Evolutionary conservation across 2,888 invertebrate genomes (phyloP).

Genomic region (Netelia melanura): DNA sequence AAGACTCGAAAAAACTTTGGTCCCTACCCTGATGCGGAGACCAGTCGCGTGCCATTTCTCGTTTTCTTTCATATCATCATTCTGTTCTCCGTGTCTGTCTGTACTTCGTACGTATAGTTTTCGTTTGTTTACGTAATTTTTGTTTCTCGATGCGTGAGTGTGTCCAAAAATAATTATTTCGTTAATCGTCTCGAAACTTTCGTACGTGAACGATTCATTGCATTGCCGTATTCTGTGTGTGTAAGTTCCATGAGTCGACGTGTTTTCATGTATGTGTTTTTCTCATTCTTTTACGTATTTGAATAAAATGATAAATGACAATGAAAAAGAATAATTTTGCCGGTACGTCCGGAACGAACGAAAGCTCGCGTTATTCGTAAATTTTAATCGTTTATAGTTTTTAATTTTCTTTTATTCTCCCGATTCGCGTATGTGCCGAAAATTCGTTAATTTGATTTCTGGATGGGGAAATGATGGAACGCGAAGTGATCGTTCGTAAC

Average conservation of each 20-base stretch:
- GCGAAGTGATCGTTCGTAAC: conserved; percentile 42
- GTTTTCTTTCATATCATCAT: conserved; percentile 38
- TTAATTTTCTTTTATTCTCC: conserved; percentile 18
- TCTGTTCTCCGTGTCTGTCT: conserved; percentile 52
- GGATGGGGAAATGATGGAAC: conserved; percentile 28
- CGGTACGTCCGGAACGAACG: conserved; percentile 62
- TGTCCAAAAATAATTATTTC: conserved; percentile 74
- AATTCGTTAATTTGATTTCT: conserved; percentile 38
- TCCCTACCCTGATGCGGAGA: conserved; percentile 80
- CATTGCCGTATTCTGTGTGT: conserved; percentile 76
- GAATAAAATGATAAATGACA: conserved; percentile 25
- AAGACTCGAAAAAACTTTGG: conserved; percentile 73
- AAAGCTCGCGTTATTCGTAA: conserved; percentile 41
- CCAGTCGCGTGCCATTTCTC: conserved; percentile 73
- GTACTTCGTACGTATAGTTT: conserved; percentile 29
- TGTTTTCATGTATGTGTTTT: conserved; percentile 18
- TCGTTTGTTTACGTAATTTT: conserved; percentile 11
- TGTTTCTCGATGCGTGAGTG: conserved; percentile 75
- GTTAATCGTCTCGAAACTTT: conserved; percentile 62
- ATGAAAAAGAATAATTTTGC: conserved; percentile 57
- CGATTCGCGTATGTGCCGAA: conserved; percentile 44
- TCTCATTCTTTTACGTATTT: conserved; percentile 25
- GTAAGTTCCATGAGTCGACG: conserved; percentile 10
- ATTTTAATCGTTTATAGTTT: not conserved
- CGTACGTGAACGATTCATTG: conserved; percentile 81